These are phyloP conservation scores for Megaptera novaeangliae DNA, from an alignment of 2,113 vertebrate genomes.

Conservation along the genomic window DNA sequence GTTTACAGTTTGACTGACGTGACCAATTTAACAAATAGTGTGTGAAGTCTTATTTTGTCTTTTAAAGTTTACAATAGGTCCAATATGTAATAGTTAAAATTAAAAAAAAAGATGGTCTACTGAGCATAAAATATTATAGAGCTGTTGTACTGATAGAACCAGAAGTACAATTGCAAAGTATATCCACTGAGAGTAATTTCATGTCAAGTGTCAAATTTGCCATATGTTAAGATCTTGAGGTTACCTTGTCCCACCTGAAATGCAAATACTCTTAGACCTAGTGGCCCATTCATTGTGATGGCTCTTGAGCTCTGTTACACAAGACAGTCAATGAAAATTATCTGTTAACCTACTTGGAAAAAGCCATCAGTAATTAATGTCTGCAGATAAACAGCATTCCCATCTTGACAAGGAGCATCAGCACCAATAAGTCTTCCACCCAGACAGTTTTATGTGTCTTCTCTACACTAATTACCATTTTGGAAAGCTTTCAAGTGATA, in stretches of 20 bases:
- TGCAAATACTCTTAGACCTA: background rate
- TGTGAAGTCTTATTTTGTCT: background rate
- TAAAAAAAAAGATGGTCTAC: background rate
- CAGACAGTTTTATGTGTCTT: constrained; percentile 58
- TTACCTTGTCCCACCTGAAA: constrained; percentile 13
- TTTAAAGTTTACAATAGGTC: background rate
- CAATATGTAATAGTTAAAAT: background rate
- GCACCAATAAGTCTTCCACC: constrained; percentile 35
- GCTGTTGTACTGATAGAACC: background rate
- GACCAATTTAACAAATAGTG: background rate
- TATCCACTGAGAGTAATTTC: background rate
- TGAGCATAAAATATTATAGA: background rate
- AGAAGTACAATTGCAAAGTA: background rate
- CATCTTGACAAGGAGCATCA: constrained; percentile 39
- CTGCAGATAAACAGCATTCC: constrained; percentile 42
- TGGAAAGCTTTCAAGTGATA: constrained; percentile 19
- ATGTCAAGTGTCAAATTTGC: background rate
- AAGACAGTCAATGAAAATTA: constrained; percentile 27
- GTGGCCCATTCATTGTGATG: background rate
- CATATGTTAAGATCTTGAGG: background rate
- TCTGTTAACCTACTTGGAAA: constrained; percentile 50
- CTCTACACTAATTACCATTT: constrained; percentile 57
- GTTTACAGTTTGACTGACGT: background rate
- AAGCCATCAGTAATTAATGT: constrained; percentile 46
- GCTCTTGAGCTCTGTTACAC: background rate